Base-by-base conservation (phyloP, 1,140 invertebrate genomes). In the Pseudomyrmex flavicornis region DNA sequence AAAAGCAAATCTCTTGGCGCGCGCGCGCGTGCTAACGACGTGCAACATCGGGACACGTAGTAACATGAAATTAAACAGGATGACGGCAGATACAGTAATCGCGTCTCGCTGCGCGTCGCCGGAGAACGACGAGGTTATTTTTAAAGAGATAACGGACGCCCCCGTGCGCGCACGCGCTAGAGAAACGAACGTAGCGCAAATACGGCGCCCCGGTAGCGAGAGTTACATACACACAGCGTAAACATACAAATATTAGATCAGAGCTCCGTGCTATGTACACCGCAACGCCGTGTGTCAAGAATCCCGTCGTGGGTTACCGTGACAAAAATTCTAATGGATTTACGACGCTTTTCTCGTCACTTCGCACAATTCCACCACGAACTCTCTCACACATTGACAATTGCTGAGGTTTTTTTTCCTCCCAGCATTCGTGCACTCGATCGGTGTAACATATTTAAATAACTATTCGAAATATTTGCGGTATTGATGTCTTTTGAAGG, bases 201-300 rank as follows among this genome's bases (percentile, higher is more conserved):
- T 82, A 82, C 48, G 58, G 79, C 79, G 58, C 46, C 70, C 69
- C 17, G 61, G 50, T 62, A 74, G 50, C 69, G 80, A 73, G 72
- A 82, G 80, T 82, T 63, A 63, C 80, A 63, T 73, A 76, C 74
- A 76, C 74, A 65, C 61, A 65, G 74, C 74, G 74, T 65, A 76
- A 76, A 76, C 74, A 76, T 76, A 76, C 74, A 76, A 76, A 76
- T 76, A 76, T 76, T 76, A 76, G 74, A 76, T 76, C 74, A 76
- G 74, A 76, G 74, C 74, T 76, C 15, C 74, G 74, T 76, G 74
- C 74, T 76, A 76, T 76, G 74, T 76, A 76, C 61, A 76, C 61
- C 74, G 48, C 74, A 66, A 48, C 48, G 61, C 26, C 61, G 74
- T 76, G 74, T 76, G 74, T 76, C 74, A 76, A 76, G 74, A 62